Evolutionary conservation across 2,113 vertebrate genomes (phyloP).

Genomic region (Colossoma macropomum): DNA sequence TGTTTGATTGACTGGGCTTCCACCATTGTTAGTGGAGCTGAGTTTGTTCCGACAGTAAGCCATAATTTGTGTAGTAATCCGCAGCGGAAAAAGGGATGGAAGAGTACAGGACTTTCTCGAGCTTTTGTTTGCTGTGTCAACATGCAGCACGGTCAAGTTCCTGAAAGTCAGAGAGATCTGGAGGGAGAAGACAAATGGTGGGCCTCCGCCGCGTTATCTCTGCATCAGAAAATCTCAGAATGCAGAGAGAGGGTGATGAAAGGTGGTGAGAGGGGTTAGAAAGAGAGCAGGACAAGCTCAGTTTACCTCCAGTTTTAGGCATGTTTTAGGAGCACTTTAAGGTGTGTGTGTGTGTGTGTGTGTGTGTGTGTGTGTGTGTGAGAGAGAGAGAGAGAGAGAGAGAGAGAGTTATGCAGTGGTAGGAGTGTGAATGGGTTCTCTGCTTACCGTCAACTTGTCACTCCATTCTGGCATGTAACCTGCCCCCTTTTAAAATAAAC

Average conservation of each 20-base stretch:
- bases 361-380: background rate
- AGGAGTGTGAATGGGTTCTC: slow-evolving; percentile 17
- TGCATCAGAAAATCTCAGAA: slow-evolving; percentile 15
- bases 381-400: background rate
- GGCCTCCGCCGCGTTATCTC: slow-evolving; percentile 21
- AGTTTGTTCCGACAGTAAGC: slow-evolving; percentile 21
- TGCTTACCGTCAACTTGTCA: slow-evolving; percentile 53
- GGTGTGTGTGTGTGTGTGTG: background rate
- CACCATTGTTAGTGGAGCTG: background rate
- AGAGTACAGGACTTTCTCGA: slow-evolving; percentile 24
- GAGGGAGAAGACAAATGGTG: slow-evolving; percentile 11
- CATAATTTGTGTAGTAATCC: slow-evolving; percentile 14
- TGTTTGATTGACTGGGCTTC: slow-evolving; percentile 13
- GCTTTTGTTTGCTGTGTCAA: slow-evolving; percentile 32
- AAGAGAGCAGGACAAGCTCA: background rate
- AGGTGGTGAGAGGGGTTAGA: background rate
- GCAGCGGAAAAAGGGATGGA: background rate
- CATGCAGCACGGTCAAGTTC: slow-evolving; percentile 10
- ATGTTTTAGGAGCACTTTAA: background rate
- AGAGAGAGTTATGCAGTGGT: background rate
- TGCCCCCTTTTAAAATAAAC: slow-evolving; percentile 49
- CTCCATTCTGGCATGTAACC: slow-evolving; percentile 30
- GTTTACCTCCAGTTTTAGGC: slow-evolving; percentile 9
- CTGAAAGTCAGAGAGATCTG: slow-evolving; percentile 4
- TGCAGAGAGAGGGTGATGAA: slow-evolving; percentile 15